Percentiles rank a stretch among this genome's conserved stretches.
phyloP scores from a whole-genome alignment of 1,140 invertebrate genomes.

The Eupristina koningsbergeri region DNA sequence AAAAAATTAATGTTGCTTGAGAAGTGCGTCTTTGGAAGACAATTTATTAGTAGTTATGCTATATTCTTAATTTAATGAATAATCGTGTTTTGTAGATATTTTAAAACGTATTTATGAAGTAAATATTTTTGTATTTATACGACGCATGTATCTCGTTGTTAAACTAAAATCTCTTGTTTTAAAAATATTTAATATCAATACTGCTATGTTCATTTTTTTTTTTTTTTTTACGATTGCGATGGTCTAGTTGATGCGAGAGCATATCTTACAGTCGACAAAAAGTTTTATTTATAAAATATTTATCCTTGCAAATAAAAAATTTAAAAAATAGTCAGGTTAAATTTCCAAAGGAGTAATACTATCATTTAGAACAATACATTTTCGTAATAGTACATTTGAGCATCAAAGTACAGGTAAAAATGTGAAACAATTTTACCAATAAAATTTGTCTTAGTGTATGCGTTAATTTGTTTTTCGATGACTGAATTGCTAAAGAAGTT shows the following conservation, averaged over 20 bases:
- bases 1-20: background rate
- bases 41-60: slow-evolving; percentile 7
- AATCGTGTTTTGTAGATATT: slow-evolving; percentile 5
- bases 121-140: slow-evolving; percentile 25
- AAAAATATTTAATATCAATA: background rate
- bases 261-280: too few species aligned
- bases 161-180: background rate
- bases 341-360: background rate
- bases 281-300: background rate
- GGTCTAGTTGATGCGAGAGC: background rate
- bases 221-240: background rate
- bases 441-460: slow-evolving; percentile 19
- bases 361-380: background rate
- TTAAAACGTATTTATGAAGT: slow-evolving; percentile 13
- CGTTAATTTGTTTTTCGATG: slow-evolving; percentile 37
- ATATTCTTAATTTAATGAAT: slow-evolving; percentile 12
- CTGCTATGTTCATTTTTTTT: too few species aligned
- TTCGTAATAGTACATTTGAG: slow-evolving; percentile 28
- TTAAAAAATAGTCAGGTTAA: background rate
- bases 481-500: background rate
- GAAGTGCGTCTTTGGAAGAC: background rate
- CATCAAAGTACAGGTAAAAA: slow-evolving; percentile 19
- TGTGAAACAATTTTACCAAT: slow-evolving; percentile 29
- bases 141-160: slow-evolving; percentile 19
- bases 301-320: slow-evolving; percentile 9